Evolutionary conservation across 2,888 invertebrate species (phyloP).

Genomic region (Apamea epomidion): DNA sequence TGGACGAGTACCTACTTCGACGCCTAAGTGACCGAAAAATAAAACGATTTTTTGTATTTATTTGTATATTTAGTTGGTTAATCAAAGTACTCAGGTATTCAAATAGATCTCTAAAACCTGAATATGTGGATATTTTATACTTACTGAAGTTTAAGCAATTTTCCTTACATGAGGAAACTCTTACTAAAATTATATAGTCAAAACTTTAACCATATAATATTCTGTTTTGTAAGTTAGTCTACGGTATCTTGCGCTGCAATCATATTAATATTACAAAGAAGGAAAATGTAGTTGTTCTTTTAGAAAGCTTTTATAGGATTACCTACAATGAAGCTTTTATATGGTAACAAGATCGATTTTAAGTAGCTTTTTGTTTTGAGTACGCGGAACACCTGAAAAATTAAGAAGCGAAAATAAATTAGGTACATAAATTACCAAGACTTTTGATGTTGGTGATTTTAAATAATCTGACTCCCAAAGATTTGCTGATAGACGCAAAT

Average conservation of each 20-base stretch:
- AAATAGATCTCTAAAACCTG: neutral
- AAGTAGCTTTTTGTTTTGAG: neutral
- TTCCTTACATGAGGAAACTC: neutral
- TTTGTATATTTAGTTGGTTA: no score
- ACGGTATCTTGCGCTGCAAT: neutral
- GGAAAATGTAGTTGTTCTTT: slow-evolving; percentile 13
- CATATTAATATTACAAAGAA: slow-evolving; percentile 31
- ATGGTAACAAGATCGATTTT: slow-evolving; percentile 7
- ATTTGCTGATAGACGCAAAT: neutral
- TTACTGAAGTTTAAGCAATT: neutral
- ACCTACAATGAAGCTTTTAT: slow-evolving; percentile 25
- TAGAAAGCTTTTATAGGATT: slow-evolving; percentile 41
- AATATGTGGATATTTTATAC: neutral
- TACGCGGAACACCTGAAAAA: neutral
- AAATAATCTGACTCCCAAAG: neutral
- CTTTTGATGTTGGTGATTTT: neutral
- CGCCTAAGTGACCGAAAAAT: no score
- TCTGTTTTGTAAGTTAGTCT: neutral
- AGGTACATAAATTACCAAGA: neutral
- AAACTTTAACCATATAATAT: slow-evolving; percentile 11
- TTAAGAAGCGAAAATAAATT: neutral
- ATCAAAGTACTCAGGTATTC: no score
- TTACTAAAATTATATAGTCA: neutral
- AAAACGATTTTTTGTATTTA: no score
- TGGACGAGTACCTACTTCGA: no score